phyloP scores from a whole-genome alignment of 2,113 vertebrate species.

The Rostratula benghalensis region DNA sequence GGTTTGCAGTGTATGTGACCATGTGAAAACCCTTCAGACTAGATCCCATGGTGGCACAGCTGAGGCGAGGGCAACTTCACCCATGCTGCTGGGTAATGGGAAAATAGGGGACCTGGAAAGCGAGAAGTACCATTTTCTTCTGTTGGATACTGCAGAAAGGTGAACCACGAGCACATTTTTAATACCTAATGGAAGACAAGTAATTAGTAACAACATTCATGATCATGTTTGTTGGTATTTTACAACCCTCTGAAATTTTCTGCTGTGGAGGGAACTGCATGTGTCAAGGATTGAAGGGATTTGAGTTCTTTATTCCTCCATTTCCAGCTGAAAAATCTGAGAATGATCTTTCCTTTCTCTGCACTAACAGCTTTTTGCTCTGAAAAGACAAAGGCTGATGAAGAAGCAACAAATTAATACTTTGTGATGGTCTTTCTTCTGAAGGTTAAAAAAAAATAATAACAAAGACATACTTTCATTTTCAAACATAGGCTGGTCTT shows the following conservation, averaged over 20 bases:
- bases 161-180: accelerated
- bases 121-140: neutral
- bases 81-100: accelerated
- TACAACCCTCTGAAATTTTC: neutral
- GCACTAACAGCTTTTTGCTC: neutral
- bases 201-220: neutral
- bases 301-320: neutral
- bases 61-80: neutral
- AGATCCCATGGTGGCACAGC: neutral
- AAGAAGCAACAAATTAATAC: neutral
- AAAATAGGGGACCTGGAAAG: neutral
- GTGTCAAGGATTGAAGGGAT: neutral
- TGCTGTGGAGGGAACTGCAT: neutral
- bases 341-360: neutral
- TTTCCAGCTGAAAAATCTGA: neutral
- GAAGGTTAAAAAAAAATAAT: neutral
- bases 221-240: neutral
- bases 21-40: neutral
- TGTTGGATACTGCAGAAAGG: neutral
- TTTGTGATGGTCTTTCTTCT: neutral
- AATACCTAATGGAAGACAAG: neutral
- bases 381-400: neutral
- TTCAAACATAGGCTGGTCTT: neutral
- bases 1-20: neutral
- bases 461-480: neutral